A percentile compares a stretch with the other conserved stretches of the same genome.
Conservation (phyloP, 2,888 invertebrate genomes). For the Tetramorium bicarinatum region DNA sequence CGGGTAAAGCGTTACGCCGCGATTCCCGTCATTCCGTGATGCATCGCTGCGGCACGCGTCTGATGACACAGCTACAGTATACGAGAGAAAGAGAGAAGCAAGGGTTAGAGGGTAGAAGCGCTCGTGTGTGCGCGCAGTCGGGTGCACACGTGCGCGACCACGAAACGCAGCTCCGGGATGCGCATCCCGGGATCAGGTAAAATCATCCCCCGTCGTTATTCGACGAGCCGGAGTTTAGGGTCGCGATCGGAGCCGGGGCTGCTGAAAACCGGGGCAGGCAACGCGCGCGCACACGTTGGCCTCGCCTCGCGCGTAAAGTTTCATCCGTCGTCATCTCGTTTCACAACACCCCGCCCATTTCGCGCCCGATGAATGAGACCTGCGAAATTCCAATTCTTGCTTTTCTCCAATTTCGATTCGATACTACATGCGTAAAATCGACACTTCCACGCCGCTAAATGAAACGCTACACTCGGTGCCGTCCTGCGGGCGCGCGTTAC, state of each 20-base stretch:
- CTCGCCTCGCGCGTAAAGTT: background rate
- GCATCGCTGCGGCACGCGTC: conserved; percentile 84
- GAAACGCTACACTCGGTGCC: conserved; percentile 6
- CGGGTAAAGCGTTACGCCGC: conserved; percentile 77
- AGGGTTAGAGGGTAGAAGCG: conserved; percentile 20
- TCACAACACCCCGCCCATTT: background rate
- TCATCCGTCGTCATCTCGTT: conserved; percentile 15
- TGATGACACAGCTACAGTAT: conserved; percentile 79
- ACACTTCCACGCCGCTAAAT: background rate
- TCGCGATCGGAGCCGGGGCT: conserved; percentile 1
- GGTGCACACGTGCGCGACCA: conserved; percentile 43
- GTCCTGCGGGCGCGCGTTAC: background rate
- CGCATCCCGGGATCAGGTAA: conserved; percentile 27
- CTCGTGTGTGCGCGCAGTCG: conserved; percentile 18
- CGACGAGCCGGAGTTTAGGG: background rate
- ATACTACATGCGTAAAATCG: background rate
- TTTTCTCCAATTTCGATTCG: conserved; percentile 24
- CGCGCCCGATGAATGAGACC: background rate
- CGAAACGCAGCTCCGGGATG: background rate
- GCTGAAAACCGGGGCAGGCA: conserved; percentile 11
- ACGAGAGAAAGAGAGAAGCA: background rate
- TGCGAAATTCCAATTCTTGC: conserved; percentile 17
- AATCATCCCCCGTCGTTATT: background rate
- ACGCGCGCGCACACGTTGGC: background rate
- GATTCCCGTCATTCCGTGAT: conserved; percentile 83